Conservation (phyloP, 2,113 vertebrate genomes). For the Abramis brama region DNA sequence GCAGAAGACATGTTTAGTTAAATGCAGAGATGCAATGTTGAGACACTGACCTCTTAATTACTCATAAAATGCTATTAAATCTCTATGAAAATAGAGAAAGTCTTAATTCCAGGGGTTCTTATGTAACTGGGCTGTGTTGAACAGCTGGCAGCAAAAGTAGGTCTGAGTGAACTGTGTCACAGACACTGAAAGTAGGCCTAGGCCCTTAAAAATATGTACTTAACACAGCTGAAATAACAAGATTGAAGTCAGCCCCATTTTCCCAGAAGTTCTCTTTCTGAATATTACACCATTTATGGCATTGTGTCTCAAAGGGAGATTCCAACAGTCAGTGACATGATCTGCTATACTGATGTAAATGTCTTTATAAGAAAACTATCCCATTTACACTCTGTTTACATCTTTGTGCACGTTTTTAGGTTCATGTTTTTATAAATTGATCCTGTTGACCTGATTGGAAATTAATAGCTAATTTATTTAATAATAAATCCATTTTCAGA, state of each 20-base stretch:
- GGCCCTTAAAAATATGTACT: not conserved
- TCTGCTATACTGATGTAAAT: too few relatives aligned
- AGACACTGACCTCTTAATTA: not conserved
- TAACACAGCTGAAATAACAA: not conserved
- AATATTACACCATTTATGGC: conserved; percentile 9
- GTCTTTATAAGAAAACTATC: too few relatives aligned
- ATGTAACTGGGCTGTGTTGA: not conserved
- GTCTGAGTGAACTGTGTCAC: not conserved
- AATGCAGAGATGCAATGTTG: not conserved
- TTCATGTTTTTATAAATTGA: not conserved
- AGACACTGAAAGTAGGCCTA: not conserved
- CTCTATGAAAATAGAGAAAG: not conserved
- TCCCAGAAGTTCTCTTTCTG: not conserved
- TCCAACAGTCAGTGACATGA: not conserved
- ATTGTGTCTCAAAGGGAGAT: not conserved
- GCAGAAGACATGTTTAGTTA: not conserved
- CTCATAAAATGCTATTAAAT: not conserved
- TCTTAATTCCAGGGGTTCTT: conserved; percentile 10
- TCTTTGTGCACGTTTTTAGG: not conserved
- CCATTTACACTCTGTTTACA: not conserved
- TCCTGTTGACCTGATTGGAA: too few relatives aligned
- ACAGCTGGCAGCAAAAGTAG: conserved; percentile 12
- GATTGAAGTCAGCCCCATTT: not conserved
- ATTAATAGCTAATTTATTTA: too few relatives aligned
- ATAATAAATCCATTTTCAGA: too few relatives aligned